Percentiles rank a stretch among this genome's conserved stretches.
These are phyloP conservation scores for Apodemus speciosus DNA, from an alignment of 2,113 vertebrate species.

Conservation along the genomic window DNA sequence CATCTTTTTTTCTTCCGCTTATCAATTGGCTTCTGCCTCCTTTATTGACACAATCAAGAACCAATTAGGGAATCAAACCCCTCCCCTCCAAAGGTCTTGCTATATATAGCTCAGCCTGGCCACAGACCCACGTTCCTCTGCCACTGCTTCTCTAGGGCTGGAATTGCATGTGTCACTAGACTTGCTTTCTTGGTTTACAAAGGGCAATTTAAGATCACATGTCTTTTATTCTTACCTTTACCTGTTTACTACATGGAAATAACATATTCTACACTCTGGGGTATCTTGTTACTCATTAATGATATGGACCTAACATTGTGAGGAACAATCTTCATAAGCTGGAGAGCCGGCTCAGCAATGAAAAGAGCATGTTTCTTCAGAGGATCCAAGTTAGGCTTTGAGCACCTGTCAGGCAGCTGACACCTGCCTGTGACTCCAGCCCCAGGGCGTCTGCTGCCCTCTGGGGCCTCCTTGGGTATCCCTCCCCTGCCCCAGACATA, in stretches of 20 bases:
- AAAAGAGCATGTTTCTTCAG: not conserved
- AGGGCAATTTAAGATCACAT: not conserved
- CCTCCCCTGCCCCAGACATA: not conserved
- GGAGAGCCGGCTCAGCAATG: no score
- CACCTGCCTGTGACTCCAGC: not conserved
- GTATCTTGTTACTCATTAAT: not conserved
- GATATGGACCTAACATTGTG: slow-evolving; percentile 70
- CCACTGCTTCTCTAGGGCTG: not conserved
- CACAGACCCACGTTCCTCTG: not conserved
- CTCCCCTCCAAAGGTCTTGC: no score
- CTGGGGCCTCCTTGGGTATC: not conserved
- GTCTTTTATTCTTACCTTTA: not conserved
- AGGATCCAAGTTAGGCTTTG: not conserved
- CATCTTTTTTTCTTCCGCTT: no score
- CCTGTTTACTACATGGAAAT: not conserved
- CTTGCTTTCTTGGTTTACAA: not conserved
- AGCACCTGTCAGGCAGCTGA: not conserved
- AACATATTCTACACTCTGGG: not conserved
- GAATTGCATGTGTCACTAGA: not conserved
- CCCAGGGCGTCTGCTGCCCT: not conserved
- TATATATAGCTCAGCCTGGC: not conserved
- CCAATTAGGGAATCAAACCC: no score
- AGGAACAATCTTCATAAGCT: slow-evolving; percentile 85
- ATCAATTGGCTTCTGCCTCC: no score
- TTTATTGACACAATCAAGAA: no score